phyloP scores from a whole-genome alignment of 2,888 invertebrate species.

The Dryadula phaetusa region DNA sequence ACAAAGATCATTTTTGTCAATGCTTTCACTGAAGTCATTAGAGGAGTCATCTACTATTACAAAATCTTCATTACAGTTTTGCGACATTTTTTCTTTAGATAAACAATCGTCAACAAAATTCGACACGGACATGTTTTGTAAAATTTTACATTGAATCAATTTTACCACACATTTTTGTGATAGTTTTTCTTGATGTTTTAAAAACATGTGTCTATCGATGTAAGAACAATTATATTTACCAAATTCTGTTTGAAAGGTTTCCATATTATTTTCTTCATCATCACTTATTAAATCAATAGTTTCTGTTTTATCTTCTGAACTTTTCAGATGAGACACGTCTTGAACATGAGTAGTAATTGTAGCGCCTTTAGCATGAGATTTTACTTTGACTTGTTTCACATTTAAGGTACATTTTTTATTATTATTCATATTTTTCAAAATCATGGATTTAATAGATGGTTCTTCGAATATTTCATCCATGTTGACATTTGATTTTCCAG shows the following conservation, averaged over 20 bases:
- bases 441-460: slow-evolving; percentile 57
- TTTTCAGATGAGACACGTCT: slow-evolving; percentile 45
- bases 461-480: slow-evolving; percentile 62
- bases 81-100: neutral
- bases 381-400: slow-evolving; percentile 58
- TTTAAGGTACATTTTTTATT: slow-evolving; percentile 62
- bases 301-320: slow-evolving; percentile 50
- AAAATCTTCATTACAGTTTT: slow-evolving; percentile 45
- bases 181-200: slow-evolving; percentile 62
- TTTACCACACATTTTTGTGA: slow-evolving; percentile 60
- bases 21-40: slow-evolving; percentile 52
- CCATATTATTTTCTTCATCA: slow-evolving; percentile 60
- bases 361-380: slow-evolving; percentile 45
- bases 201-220: slow-evolving; percentile 51
- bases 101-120: neutral
- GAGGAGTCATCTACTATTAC: slow-evolving; percentile 67
- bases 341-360: slow-evolving; percentile 52
- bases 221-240: slow-evolving; percentile 58
- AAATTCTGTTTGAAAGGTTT: slow-evolving; percentile 61
- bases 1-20: slow-evolving; percentile 6
- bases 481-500: slow-evolving; percentile 58
- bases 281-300: slow-evolving; percentile 74
- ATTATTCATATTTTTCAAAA: slow-evolving; percentile 55
- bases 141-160: slow-evolving; percentile 50
- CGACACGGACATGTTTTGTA: slow-evolving; percentile 27